Conservation (phyloP, 2,888 invertebrate genomes). For the Drosophila paucipuncta region DNA sequence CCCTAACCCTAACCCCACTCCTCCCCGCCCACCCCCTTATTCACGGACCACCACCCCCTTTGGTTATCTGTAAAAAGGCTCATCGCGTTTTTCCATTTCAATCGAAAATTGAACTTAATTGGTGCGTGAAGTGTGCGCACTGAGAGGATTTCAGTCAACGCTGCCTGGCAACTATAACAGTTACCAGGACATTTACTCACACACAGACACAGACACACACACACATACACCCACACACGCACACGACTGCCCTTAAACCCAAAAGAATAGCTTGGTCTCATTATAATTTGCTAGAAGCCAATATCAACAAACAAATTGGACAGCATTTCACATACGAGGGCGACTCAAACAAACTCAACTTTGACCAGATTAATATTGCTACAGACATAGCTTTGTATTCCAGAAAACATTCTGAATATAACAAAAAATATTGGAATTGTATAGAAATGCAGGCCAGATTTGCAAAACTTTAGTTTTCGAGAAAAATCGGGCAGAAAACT, state of each 20-base stretch:
- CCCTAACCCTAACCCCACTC: neutral
- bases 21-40: neutral
- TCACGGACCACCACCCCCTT: neutral
- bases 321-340: conserved; percentile 26
- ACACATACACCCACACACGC: neutral
- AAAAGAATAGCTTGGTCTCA: conserved; percentile 24
- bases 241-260: neutral
- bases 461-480: neutral
- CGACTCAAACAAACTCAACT: conserved; percentile 1
- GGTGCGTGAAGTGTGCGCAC: conserved; percentile 74
- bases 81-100: conserved; percentile 47
- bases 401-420: neutral
- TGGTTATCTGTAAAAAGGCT: conserved; percentile 16
- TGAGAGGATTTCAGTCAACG: conserved; percentile 53
- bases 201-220: neutral
- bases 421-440: neutral
- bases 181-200: conserved; percentile 4
- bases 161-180: conserved; percentile 62
- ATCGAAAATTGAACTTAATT: conserved; percentile 74
- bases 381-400: too few relatives aligned
- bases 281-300: conserved; percentile 60
- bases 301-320: conserved; percentile 43
- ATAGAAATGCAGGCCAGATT: neutral
- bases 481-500: neutral
- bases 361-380: neutral